Base-by-base conservation (phyloP, 2,888 invertebrate species). In the Euproctis similis region DNA sequence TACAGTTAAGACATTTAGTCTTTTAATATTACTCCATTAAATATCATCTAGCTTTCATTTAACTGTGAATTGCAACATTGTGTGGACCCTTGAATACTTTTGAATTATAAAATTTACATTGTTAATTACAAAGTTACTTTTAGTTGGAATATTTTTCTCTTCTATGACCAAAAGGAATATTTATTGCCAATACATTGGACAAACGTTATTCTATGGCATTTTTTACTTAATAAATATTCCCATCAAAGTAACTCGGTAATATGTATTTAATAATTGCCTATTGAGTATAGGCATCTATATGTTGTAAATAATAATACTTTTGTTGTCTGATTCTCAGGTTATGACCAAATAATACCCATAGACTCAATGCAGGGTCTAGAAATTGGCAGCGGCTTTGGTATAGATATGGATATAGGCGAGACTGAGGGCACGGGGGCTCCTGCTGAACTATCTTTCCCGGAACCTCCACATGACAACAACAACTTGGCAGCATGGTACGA, bases 291-390 rank as follows among this genome's bases (percentile, higher is more conserved):
- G n/a, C n/a, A n/a, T n/a, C n/a, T n/a, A n/a, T n/a, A n/a, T n/a
- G n/a, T n/a, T n/a, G n/a, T 6, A 14, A 14, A 14, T 14, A 14
- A 4, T 4, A 14, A 4, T 14, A 14, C 4, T 9, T 24, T 10
- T 24, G 7, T 8, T 21, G 9, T 12, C 13, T 14, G 20, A 20
- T 26, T 64, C 68, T 10, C 86, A 95, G 96, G 95, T 88, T 97
- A 95, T 92, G 96, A 96, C 90, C 94, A 95, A 89, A 92, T 96
- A 90, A n/a, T n/a, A n/a, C 96, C 96, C 89, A 93, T 96, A 91
- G 95, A 96, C 87, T 93, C 94, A 58, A 95, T 96, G 95, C 95
- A 96, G 88, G 96, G 95, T 47, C 86, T 97, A 64, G 96, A 96
- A 72, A 93, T 96, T 67, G 94, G 94, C 66, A 90, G 90, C 54